A percentile compares a stretch with the other conserved stretches of the same genome.
Evolutionary conservation across 1,140 invertebrate genomes (phyloP).

Genomic region (Trypoxylus dichotomus): DNA sequence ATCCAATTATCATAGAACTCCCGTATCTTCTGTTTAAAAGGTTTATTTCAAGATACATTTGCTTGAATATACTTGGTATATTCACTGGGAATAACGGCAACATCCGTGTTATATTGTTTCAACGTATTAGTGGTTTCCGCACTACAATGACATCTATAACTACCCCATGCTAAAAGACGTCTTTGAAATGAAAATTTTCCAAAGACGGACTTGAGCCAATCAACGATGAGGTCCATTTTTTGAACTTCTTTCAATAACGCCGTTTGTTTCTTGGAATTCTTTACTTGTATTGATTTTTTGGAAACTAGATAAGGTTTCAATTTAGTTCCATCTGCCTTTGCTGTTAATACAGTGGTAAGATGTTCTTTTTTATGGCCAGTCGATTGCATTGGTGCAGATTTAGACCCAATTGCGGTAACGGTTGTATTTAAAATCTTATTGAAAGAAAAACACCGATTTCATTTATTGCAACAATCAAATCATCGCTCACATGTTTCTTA

Average conservation of each 20-base stretch:
- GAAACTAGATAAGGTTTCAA: neutral
- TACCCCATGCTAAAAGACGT: neutral
- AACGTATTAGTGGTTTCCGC: neutral
- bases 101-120: conserved; percentile 16
- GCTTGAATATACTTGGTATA: neutral
- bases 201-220: neutral
- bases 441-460: too few relatives aligned
- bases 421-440: too few relatives aligned
- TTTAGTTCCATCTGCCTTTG: conserved; percentile 1
- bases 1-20: neutral
- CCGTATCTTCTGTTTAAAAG: neutral
- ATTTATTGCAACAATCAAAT: too few relatives aligned
- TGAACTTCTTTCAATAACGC: neutral
- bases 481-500: neutral
- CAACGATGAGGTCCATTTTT: neutral
- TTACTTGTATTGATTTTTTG: neutral
- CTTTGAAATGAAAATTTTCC: neutral
- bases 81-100: neutral
- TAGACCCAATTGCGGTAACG: neutral
- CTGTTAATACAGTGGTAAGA: neutral
- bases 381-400: neutral
- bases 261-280: neutral
- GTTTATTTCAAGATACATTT: neutral
- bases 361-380: neutral
- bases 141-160: neutral